Conservation (phyloP, 64 coral and sea anemone genomes). For the Pachyseris speciosa region DNA sequence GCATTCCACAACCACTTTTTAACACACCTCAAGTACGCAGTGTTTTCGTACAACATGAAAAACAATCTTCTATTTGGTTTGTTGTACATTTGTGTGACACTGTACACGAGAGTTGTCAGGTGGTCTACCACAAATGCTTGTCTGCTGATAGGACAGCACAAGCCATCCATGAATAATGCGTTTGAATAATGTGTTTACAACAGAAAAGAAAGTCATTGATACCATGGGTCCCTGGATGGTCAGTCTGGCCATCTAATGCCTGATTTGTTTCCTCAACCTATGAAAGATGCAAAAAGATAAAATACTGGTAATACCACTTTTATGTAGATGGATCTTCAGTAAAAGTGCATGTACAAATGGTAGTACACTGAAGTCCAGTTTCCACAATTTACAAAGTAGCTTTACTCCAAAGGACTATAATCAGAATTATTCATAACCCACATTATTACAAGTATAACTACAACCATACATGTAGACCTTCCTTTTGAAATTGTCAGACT, state of each 20-base stretch:
- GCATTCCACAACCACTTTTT: constrained; percentile 27
- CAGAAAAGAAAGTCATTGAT: constrained; percentile 49
- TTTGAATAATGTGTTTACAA: constrained; percentile 31
- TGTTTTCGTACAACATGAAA: background rate
- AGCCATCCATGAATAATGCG: constrained; percentile 23
- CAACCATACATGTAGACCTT: constrained; percentile 42
- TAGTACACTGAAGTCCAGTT: constrained; percentile 29
- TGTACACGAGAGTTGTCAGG: background rate
- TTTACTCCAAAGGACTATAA: constrained; percentile 57
- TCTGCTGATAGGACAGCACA: constrained; percentile 30
- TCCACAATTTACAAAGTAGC: constrained; percentile 31
- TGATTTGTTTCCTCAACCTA: constrained; percentile 72
- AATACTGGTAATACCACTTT: constrained; percentile 34
- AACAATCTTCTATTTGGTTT: constrained; percentile 16
- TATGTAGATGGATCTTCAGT: constrained; percentile 27
- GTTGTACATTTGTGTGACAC: constrained; percentile 15
- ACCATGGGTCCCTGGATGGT: constrained; percentile 62
- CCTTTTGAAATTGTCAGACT: constrained; percentile 44
- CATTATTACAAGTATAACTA: constrained; percentile 22
- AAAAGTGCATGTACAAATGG: constrained; percentile 13
- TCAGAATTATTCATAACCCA: constrained; percentile 15
- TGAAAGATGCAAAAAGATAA: constrained; percentile 68
- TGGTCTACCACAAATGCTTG: constrained; percentile 33
- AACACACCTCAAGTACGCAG: background rate
- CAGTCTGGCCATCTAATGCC: constrained; percentile 50